A percentile compares a stretch with the other conserved stretches of the same genome.
phyloP scores from a whole-genome alignment of 1,140 invertebrate species.

The Lysiphlebus fabarum region DNA sequence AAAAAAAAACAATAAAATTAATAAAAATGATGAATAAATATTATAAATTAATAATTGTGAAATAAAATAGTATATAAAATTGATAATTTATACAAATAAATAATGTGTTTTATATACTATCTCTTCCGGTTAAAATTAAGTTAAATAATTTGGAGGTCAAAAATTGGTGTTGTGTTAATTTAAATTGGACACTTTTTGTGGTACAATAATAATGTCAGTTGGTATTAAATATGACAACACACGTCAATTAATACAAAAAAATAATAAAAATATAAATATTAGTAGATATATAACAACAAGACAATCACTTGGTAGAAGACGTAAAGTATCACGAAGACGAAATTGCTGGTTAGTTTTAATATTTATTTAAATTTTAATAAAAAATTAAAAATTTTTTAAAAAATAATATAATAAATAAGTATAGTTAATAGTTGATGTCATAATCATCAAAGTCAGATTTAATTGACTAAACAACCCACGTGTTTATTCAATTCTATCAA shows the following conservation, averaged over 20 bases:
- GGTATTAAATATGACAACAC: constrained; percentile 11
- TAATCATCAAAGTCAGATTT: too few species aligned
- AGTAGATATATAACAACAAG: constrained; percentile 14
- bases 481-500: too few species aligned
- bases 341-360: constrained; percentile 39
- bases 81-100: neutral
- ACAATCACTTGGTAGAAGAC: constrained; percentile 16
- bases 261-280: neutral
- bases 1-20: neutral
- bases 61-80: too few species aligned
- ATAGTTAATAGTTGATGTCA: too few species aligned
- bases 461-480: too few species aligned
- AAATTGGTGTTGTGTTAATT: constrained; percentile 4
- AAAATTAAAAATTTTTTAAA: too few species aligned
- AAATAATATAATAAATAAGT: too few species aligned
- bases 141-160: neutral
- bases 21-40: neutral
- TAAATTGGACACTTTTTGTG: neutral
- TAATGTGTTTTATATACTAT: too few species aligned
- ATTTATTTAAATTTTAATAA: too few species aligned
- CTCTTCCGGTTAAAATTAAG: neutral
- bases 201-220: constrained; percentile 20
- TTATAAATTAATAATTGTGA: neutral
- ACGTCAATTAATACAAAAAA: neutral
- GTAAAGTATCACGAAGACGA: constrained; percentile 25